phyloP scores from a whole-genome alignment of 1,140 invertebrate species.

The Wiebesia pumilae region DNA sequence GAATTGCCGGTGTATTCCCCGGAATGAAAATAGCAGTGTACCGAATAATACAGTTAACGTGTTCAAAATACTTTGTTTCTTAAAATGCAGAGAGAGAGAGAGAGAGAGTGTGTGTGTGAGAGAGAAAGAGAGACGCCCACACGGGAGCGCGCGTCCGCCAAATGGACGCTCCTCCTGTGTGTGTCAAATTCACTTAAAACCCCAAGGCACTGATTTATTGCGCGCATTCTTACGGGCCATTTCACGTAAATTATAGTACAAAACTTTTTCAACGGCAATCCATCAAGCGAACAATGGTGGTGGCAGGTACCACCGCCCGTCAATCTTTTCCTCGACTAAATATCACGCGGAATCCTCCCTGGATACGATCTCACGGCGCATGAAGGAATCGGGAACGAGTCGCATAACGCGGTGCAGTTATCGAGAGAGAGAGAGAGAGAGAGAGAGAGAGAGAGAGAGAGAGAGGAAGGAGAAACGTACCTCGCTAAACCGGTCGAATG shows the following conservation, averaged over 20 bases:
- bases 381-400: not conserved
- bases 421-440: not conserved
- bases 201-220: not conserved
- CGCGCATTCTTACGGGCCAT: not conserved
- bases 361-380: not conserved
- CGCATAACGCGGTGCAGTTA: not conserved
- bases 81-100: not conserved
- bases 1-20: not conserved
- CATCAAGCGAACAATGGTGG: not conserved
- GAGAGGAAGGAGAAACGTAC: slow-evolving; percentile 45
- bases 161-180: not conserved
- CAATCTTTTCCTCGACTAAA: not conserved
- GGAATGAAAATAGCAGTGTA: not conserved
- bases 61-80: not conserved
- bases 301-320: not conserved
- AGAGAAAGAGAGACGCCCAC: not conserved
- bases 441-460: slow-evolving; percentile 27
- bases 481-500: slow-evolving; percentile 31
- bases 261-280: not conserved
- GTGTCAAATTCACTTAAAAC: not conserved
- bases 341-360: not conserved
- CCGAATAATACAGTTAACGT: not conserved
- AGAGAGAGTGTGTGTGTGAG: too few species aligned
- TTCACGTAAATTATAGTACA: not conserved
- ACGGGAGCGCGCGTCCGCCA: not conserved